Percentiles rank a stretch among this genome's conserved stretches.
phyloP scores from a whole-genome alignment of 2,888 invertebrate species.

The Andricus quercusramuli region DNA sequence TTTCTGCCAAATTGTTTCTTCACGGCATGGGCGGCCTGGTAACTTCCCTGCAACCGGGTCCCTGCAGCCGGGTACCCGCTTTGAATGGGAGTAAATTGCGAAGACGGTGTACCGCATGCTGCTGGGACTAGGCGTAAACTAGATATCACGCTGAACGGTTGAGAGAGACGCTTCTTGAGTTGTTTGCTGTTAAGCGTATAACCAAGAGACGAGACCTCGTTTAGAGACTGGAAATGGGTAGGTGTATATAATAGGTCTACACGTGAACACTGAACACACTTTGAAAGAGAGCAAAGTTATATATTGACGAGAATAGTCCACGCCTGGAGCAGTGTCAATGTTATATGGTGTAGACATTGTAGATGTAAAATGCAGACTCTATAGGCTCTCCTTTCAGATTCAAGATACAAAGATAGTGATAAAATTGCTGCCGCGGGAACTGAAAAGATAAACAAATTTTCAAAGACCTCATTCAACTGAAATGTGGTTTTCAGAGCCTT shows the following conservation, averaged over 20 bases:
- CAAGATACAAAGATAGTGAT: not conserved
- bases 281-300: conserved; percentile 29
- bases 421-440: not conserved
- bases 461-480: not conserved
- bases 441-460: not conserved
- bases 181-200: conserved; percentile 24
- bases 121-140: conserved; percentile 38
- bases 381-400: not conserved
- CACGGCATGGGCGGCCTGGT: conserved; percentile 20
- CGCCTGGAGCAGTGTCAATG: conserved; percentile 28
- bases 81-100: conserved; percentile 39
- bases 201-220: conserved; percentile 38
- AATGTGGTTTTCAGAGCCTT: too few species aligned
- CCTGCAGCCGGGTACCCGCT: conserved; percentile 21
- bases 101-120: conserved; percentile 30
- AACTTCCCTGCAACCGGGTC: conserved; percentile 8
- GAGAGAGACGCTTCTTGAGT: conserved; percentile 14
- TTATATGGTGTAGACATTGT: conserved; percentile 4
- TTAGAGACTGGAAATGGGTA: not conserved
- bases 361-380: conserved; percentile 2
- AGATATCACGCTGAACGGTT: conserved; percentile 26
- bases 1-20: conserved; percentile 38
- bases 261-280: not conserved
- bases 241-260: conserved; percentile 8
- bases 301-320: conserved; percentile 4